Conservation (phyloP, 2,113 vertebrate genomes). For the Hyperopisus bebe region DNA sequence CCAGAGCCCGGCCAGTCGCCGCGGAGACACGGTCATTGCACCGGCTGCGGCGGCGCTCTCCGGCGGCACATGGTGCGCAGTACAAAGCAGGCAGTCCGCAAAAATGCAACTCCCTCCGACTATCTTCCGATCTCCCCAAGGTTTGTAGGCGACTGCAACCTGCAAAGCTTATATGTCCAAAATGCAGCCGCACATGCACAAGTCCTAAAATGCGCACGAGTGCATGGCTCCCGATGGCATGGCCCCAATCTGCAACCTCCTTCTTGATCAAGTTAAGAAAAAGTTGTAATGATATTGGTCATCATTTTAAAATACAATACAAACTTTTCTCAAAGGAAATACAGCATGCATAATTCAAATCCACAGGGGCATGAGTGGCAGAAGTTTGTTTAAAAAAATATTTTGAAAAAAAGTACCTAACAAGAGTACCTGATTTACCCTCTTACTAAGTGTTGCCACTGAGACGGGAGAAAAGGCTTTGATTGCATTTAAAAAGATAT, state of each 20-base stretch:
- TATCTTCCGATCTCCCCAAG: not conserved
- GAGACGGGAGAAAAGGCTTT: constrained; percentile 29
- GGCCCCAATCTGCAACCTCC: not conserved
- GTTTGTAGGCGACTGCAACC: not conserved
- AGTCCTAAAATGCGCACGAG: not conserved
- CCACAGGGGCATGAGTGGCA: not conserved
- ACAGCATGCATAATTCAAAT: not conserved
- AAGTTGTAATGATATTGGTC: not conserved
- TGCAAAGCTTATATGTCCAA: constrained; percentile 11
- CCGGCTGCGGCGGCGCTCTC: constrained; percentile 77
- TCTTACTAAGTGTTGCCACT: constrained; percentile 49
- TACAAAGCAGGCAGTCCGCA: constrained; percentile 53
- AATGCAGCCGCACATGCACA: constrained; percentile 14
- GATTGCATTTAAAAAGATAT: constrained; percentile 28
- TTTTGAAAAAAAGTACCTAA: not conserved
- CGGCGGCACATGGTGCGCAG: constrained; percentile 81
- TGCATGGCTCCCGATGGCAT: not conserved
- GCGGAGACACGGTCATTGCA: constrained; percentile 90
- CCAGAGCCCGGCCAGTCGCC: constrained; percentile 91
- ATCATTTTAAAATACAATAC: not conserved
- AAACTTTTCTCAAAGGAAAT: not conserved
- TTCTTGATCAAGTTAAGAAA: not conserved
- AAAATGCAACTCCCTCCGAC: not conserved
- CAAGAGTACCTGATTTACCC: not conserved
- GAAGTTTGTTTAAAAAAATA: not conserved